Conservation (phyloP, 2,113 vertebrate species). For the Alethe diademata region DNA sequence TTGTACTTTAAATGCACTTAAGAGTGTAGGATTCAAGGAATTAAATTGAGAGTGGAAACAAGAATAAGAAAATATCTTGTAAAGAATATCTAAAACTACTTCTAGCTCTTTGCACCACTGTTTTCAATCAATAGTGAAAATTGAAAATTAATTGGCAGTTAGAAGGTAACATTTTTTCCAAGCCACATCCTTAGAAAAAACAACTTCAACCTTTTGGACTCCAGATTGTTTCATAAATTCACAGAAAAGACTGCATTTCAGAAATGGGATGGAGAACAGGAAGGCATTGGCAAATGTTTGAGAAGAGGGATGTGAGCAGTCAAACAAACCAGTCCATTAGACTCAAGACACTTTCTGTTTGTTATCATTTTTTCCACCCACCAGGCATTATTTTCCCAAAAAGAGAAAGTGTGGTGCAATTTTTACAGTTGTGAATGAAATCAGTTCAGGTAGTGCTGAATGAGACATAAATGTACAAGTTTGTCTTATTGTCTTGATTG, state of each 20-base stretch:
- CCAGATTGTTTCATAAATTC: not conserved
- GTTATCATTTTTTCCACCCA: conserved; percentile 9
- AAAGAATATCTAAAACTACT: not conserved
- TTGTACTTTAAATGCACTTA: not conserved
- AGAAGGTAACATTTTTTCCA: not conserved
- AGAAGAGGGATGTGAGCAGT: not conserved
- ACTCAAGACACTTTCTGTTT: conserved; percentile 29
- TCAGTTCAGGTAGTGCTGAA: not conserved
- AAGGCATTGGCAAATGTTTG: not conserved
- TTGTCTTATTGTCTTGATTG: not conserved
- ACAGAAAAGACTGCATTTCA: not conserved
- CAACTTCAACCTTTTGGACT: not conserved
- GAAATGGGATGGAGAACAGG: not conserved
- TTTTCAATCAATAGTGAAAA: not conserved
- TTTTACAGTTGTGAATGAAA: not conserved
- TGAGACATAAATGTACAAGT: not conserved
- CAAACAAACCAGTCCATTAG: conserved; percentile 8
- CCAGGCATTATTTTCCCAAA: not conserved
- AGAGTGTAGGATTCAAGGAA: not conserved
- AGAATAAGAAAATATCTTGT: not conserved
- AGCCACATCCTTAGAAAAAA: not conserved
- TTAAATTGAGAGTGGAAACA: not conserved
- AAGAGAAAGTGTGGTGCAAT: not conserved
- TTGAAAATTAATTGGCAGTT: not conserved
- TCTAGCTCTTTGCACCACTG: not conserved